Conservation (phyloP, 2,113 vertebrate species). For the Bucco capensis region DNA sequence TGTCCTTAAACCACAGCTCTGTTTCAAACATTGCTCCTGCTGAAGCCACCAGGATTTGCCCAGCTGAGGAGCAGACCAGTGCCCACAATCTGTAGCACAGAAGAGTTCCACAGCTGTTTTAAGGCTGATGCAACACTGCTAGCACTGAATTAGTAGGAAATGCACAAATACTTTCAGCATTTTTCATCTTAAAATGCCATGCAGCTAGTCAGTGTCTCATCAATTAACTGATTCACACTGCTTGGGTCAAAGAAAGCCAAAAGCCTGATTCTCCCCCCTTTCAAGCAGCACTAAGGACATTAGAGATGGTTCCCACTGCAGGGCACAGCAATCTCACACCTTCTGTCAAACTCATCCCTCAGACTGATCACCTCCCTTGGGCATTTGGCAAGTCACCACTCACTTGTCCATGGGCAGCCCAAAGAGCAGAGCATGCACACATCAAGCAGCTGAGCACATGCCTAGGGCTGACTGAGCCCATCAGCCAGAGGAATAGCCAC, state of each 20-base stretch:
- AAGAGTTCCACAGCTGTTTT: background rate
- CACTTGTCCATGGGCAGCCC: background rate
- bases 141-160: background rate
- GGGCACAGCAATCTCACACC: background rate
- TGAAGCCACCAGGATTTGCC: background rate
- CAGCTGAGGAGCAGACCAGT: background rate
- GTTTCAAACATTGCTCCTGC: background rate
- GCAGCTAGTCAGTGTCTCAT: background rate
- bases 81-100: background rate
- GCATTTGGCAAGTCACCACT: background rate
- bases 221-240: background rate
- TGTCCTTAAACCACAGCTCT: no score
- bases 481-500: background rate
- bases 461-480: background rate
- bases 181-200: background rate
- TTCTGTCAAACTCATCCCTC: background rate
- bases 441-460: accelerated
- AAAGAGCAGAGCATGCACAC: background rate
- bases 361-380: background rate
- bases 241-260: background rate
- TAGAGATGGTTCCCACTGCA: background rate
- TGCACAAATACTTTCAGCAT: background rate
- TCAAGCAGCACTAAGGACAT: background rate
- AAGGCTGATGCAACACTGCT: background rate
- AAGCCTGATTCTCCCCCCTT: background rate